Evolutionary conservation across 2,797 vertebrate genomes (phyloP), one percentile per base, ranked within the genome.

Genomic region (Enteromius trimaculatus): DNA sequence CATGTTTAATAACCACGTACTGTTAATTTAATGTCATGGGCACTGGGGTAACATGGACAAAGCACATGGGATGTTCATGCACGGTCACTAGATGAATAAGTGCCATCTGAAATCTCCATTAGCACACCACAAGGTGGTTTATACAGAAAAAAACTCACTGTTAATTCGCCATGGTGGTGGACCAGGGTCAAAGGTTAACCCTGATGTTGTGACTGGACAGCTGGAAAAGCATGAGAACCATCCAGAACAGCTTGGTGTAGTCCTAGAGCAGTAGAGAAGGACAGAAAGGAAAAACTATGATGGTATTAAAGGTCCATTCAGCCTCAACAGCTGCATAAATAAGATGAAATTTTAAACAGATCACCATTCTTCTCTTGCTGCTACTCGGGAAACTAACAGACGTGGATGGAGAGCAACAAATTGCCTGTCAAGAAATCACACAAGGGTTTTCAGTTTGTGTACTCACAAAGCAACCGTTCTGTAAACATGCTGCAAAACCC

Each of bases 301-400:
- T 91, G 80, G 91, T 91, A 93, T 92, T 91, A 93, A 93, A 93
- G 91, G 89, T 91, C 88, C 89, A 88, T 92, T 93, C 87, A 91
- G 87, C 88, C 89, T 89, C 82, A 79, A 21, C 94, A 95, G 94
- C 95, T 94, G 94, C 91, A 93, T 92, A 95, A 94, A 95, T 93
- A 95, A 90, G 90, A 88, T 93, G 91, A 93, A 86, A 86, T 92
- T 91, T 91, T 86, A 88, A 92, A 91, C 88, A 92, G 90, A 92
- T 88, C 87, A 81, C 87, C 88, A 88, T 92, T 93, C 91, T 93
- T 93, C 89, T 87, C 89, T 90, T 92, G 90, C 83, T 90, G 90
- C 89, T 88, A 88, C 76, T 88, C 86, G 81, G 90, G 90, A 91
- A 91, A 92, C 88, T 90, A 92, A 93, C 87, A 93, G 90, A 85